Evolutionary conservation across 2,888 invertebrate species (phyloP), one percentile per base, ranked within the genome.

Genomic region (Pachydiplax longipennis): DNA sequence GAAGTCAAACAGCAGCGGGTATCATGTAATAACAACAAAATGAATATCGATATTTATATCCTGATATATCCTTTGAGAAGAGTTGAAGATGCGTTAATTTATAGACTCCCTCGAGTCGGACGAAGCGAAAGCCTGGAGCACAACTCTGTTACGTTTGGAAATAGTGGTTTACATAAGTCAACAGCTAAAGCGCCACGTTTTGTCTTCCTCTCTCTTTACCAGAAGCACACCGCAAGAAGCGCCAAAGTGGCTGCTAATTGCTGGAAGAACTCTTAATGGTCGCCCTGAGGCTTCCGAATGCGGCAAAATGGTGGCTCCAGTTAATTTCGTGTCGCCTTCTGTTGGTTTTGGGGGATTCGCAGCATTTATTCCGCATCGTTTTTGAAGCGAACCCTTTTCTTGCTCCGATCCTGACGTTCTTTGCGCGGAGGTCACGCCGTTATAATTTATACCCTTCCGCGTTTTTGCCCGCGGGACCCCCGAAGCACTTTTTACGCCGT

Each of bases 191-290:
- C 25, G 31, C 31, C 73, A 31, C 58, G n/a, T 87, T 65, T 87
- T 48, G n/a, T 48, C 48, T 44, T 37, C 25, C 65, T 37, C 87
- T 58, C 58, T 35, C 83, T n/a, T 35, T 53, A 25, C 25, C 22
- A 25, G 40, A 8, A 25, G 13, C 82, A 25, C 22, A 35, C 37
- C 61, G 87, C 87, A 87, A 87, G 87, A 87, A 87, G 87, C 6
- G 13, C 61, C 61, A 31, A 37, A 87, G 87, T 65, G 65, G 61
- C 87, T 58, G 37, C 87, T 87, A 87, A 87, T 87, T 87, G 87
- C 61, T 61, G 87, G 61, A 87, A 87, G 87, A 87, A 87, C 87
- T 58, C 37, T 61, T 65, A 87, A 87, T 87, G 87, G 87, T 37
- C 37, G 87, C 87, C 87, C 65, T 37, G 61, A 35, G 87, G 87